A percentile compares a stretch with the other conserved stretches of the same genome.
phyloP scores from a whole-genome alignment of 2,888 invertebrate species.

The Apamea monoglypha region DNA sequence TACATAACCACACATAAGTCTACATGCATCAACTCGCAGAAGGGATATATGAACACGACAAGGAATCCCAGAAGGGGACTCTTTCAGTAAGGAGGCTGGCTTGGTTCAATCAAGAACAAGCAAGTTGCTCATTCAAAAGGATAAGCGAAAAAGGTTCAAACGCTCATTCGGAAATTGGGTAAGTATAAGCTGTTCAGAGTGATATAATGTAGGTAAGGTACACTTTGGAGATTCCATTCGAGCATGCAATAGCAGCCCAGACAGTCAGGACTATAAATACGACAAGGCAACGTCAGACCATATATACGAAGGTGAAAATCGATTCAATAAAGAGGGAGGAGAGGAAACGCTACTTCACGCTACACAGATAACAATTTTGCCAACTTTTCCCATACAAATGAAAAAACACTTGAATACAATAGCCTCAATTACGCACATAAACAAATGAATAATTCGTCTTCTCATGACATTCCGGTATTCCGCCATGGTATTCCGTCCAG shows the following conservation, averaged over 20 bases:
- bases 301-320: conserved; percentile 53
- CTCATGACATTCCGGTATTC: conserved; percentile 9
- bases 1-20: conserved; percentile 45
- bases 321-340: conserved; percentile 47
- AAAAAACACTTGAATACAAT: conserved; percentile 48
- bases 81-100: neutral
- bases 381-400: conserved; percentile 38
- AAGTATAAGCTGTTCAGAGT: neutral
- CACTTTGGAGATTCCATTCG: neutral
- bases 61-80: neutral
- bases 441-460: conserved; percentile 5
- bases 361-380: conserved; percentile 32
- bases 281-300: conserved; percentile 26
- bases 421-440: conserved; percentile 42
- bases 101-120: neutral
- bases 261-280: conserved; percentile 34
- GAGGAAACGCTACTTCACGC: conserved; percentile 26
- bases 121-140: neutral
- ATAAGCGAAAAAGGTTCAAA: neutral
- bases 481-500: conserved; percentile 5
- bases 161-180: neutral
- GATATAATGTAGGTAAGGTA: conserved; percentile 6
- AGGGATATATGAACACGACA: neutral
- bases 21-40: conserved; percentile 17
- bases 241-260: neutral